Percentiles rank a stretch among this genome's conserved stretches.
These are phyloP conservation scores for Macroglossus sobrinus DNA, from an alignment of 2,113 vertebrate species.

Conservation along the genomic window DNA sequence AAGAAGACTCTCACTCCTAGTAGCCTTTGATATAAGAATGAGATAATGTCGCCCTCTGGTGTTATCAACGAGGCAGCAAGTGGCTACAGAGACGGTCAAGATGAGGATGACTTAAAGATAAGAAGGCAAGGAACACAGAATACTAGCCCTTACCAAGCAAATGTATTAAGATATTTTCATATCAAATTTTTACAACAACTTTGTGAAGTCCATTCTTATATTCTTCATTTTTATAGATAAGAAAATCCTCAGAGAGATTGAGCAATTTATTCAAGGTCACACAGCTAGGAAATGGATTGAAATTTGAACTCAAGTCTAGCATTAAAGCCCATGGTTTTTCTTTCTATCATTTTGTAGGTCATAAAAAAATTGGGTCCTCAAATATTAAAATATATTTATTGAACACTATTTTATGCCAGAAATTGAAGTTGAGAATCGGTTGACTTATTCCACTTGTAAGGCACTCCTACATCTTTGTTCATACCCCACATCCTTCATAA, in stretches of 20 bases:
- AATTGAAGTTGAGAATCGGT: neutral
- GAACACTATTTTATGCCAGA: neutral
- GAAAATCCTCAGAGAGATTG: neutral
- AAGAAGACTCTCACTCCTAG: neutral
- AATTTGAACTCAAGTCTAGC: neutral
- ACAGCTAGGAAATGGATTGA: neutral
- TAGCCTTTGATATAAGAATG: neutral
- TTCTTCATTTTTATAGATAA: neutral
- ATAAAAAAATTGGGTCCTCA: neutral
- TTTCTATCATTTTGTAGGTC: neutral
- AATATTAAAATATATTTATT: neutral
- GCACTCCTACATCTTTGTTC: neutral
- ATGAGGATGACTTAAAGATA: neutral
- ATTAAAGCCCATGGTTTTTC: neutral
- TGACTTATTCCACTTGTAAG: neutral
- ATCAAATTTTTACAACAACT: neutral
- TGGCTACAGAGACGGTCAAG: neutral
- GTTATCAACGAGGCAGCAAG: neutral
- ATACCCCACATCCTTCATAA: neutral
- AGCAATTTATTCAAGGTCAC: neutral
- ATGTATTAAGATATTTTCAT: neutral
- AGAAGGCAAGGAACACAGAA: neutral
- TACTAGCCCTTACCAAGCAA: neutral
- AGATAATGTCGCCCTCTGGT: constrained; percentile 65
- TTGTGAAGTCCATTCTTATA: neutral